Conservation (phyloP, 2,888 invertebrate species). For the Xestia ashworthii region DNA sequence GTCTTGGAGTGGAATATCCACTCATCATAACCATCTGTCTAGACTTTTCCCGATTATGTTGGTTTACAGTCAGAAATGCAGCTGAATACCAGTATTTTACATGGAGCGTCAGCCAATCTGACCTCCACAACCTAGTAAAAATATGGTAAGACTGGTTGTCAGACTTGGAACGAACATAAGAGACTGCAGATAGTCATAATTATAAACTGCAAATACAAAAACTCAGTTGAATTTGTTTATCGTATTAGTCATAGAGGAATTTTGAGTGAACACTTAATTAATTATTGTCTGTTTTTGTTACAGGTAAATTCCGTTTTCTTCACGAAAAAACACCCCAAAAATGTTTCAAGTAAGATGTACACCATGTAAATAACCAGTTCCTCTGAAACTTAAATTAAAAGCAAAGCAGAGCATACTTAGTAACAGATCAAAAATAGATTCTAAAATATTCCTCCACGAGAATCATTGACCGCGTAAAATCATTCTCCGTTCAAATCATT, state of each 20-base stretch:
- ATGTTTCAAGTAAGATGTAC: constrained; percentile 20
- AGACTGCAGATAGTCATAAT: not conserved
- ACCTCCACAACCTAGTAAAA: too few relatives aligned
- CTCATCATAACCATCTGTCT: too few relatives aligned
- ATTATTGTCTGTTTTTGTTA: constrained; percentile 30
- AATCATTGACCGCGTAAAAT: constrained; percentile 57
- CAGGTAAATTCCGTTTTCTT: constrained; percentile 37
- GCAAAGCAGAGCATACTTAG: not conserved
- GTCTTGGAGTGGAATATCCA: not conserved
- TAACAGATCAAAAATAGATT: constrained; percentile 34
- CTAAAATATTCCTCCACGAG: constrained; percentile 32
- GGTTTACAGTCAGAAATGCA: too few relatives aligned
- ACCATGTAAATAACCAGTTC: too few relatives aligned
- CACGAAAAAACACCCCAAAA: not conserved
- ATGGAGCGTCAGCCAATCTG: too few relatives aligned
- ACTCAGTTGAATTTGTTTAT: not conserved
- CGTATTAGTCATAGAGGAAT: not conserved
- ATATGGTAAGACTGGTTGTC: too few relatives aligned
- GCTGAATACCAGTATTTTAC: too few relatives aligned
- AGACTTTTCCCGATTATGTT: too few relatives aligned
- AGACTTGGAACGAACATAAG: not conserved
- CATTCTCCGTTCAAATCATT: constrained; percentile 60
- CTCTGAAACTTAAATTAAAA: not conserved
- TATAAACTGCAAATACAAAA: not conserved
- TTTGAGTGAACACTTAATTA: not conserved